A percentile compares a stretch with the other conserved stretches of the same genome.
phyloP scores from a whole-genome alignment of 1,140 invertebrate species.

The Ylistrum balloti region DNA sequence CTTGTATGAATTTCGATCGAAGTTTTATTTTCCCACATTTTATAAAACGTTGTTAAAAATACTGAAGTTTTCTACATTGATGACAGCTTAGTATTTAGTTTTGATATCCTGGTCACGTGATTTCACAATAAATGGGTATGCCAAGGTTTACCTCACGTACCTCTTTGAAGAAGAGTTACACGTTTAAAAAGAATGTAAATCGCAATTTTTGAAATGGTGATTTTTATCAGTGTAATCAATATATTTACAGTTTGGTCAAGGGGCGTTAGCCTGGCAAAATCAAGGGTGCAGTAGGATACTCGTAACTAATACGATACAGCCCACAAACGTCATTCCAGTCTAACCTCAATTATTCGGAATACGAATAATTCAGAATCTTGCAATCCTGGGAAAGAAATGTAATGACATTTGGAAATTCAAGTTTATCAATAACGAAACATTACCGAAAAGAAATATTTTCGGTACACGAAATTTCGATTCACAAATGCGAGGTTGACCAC shows the following conservation, averaged over 20 bases:
- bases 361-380: background rate
- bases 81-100: background rate
- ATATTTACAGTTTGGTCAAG: too few relatives aligned
- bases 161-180: too few relatives aligned
- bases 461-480: background rate
- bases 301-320: background rate
- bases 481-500: background rate
- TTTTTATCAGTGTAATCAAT: too few relatives aligned
- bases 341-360: background rate
- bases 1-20: background rate
- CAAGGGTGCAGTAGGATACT: too few relatives aligned
- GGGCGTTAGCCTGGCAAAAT: too few relatives aligned
- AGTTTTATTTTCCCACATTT: conserved; percentile 10
- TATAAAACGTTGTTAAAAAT: background rate
- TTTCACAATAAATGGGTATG: too few relatives aligned
- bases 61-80: too few relatives aligned
- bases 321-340: background rate
- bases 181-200: too few relatives aligned
- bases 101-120: background rate
- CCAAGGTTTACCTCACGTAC: too few relatives aligned
- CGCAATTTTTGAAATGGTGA: too few relatives aligned
- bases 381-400: background rate
- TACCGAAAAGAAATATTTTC: background rate
- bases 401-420: too few relatives aligned
- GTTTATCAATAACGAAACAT: too few relatives aligned